Conservation (phyloP, 2,797 vertebrate genomes). For the Delichon dasypus region DNA sequence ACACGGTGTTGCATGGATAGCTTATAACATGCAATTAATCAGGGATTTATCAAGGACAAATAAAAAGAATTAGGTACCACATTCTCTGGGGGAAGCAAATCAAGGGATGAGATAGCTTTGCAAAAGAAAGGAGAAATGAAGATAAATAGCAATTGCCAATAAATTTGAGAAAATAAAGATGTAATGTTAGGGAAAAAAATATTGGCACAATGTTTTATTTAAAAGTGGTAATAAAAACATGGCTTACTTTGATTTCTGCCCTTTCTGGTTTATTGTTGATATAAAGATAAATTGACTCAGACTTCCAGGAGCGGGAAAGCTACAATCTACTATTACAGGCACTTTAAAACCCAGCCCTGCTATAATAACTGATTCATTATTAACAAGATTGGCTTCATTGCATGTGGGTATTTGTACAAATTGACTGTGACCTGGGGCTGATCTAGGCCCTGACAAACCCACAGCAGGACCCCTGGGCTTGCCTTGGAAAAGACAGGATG, state of each 20-base stretch:
- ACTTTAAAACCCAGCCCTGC: conserved; percentile 19
- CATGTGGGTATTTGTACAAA: background rate
- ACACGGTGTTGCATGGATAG: background rate
- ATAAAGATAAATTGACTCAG: conserved; percentile 64
- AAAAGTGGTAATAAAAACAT: conserved; percentile 55
- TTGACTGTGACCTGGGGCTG: background rate
- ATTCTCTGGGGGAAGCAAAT: conserved; percentile 16
- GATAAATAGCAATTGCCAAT: conserved; percentile 50
- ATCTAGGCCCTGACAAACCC: background rate
- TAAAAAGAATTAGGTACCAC: background rate
- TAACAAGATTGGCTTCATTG: conserved; percentile 10
- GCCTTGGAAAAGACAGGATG: background rate
- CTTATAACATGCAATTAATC: conserved; percentile 27
- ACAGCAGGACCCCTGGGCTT: background rate
- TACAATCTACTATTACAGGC: background rate
- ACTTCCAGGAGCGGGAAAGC: conserved; percentile 2
- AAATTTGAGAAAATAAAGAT: conserved; percentile 53
- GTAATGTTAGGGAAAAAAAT: conserved; percentile 15
- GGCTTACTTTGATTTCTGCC: conserved; percentile 56
- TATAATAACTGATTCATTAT: conserved; percentile 40
- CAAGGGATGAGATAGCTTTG: conserved; percentile 14
- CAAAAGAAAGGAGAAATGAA: conserved; percentile 12
- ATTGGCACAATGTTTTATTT: conserved; percentile 52
- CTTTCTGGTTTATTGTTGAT: conserved; percentile 56
- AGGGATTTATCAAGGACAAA: conserved; percentile 33